Evolutionary conservation across 2,113 vertebrate genomes (phyloP).

Genomic region (Peromyscus maniculatus): DNA sequence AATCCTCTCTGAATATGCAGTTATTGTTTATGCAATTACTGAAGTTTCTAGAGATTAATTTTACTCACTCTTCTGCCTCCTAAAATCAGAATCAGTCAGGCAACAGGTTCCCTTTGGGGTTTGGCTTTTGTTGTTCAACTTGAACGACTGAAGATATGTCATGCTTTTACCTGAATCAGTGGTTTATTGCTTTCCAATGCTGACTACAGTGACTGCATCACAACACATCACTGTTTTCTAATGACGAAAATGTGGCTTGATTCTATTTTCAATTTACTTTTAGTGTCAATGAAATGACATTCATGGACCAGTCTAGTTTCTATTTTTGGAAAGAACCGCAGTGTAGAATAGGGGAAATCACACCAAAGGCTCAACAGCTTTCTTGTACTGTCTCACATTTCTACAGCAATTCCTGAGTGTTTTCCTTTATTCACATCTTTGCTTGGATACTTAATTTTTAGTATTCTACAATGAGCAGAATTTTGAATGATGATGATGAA

Average conservation of each 20-base stretch:
- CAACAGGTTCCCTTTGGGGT: background rate
- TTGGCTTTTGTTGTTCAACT: background rate
- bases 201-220: background rate
- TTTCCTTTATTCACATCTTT: background rate
- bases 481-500: background rate
- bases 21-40: background rate
- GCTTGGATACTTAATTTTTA: background rate
- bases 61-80: background rate
- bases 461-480: background rate
- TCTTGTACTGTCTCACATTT: background rate
- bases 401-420: background rate
- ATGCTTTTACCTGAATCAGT: background rate
- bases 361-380: background rate
- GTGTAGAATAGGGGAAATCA: background rate
- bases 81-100: background rate
- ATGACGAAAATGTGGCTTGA: background rate
- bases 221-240: background rate
- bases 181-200: background rate
- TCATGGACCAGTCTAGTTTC: background rate
- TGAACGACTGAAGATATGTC: background rate
- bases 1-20: background rate
- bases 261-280: background rate
- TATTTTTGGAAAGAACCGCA: background rate
- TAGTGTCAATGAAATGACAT: background rate
- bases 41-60: background rate